Base-by-base conservation (phyloP, 2,888 invertebrate genomes). In the Drosophila greeni region DNA sequence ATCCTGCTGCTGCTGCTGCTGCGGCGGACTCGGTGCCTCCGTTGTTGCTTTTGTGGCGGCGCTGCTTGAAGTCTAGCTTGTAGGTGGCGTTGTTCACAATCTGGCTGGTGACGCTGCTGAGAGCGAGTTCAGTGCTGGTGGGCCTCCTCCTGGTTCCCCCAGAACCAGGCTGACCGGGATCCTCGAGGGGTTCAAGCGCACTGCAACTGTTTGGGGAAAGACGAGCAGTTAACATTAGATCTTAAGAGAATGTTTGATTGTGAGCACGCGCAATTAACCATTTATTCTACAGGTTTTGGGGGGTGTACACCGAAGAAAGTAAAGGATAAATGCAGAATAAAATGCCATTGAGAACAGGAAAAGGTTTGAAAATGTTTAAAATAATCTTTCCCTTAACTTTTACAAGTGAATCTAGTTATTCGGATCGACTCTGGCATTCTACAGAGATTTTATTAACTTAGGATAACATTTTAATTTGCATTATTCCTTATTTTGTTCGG, bases 51-150 rank as follows among this genome's bases (percentile, higher is more conserved):
- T 84, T 82, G 66, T 75, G 84, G 1, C 84, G 62, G 0, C 84
- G 79, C 61, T 82, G 83, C 55, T 82, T 84, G n/a, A 82, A 84
- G 68, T 83, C 84, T 29, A 82, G 76, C 70, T 82, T 82, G 49
- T 82, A 81, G 54, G 81, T 75, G 66, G 59, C 66, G 52, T 81
- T 82, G 52, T 81, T 81, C 4, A 81, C 83, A 62, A 81, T 81
- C 70, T 81, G 81, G 45, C 78, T 81, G 66, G 81, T 81, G 43
- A 81, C 81, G 45, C 69, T 72, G 70, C 81, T 81, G n/a, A 81
- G 65, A 0, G 83, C 83, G 18, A 81, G 73, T n/a, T 81, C 81
- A 14, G 83, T 78, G 51, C 70, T 80, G 47, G 66, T 72, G 12
- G 74, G 67, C 5, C 78, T 70, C 47, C 73, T 76, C 45, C 69